Percentiles rank a stretch among this genome's conserved stretches.
Evolutionary conservation across 2,797 vertebrate species (phyloP).

Genomic region (Microtus agrestis): DNA sequence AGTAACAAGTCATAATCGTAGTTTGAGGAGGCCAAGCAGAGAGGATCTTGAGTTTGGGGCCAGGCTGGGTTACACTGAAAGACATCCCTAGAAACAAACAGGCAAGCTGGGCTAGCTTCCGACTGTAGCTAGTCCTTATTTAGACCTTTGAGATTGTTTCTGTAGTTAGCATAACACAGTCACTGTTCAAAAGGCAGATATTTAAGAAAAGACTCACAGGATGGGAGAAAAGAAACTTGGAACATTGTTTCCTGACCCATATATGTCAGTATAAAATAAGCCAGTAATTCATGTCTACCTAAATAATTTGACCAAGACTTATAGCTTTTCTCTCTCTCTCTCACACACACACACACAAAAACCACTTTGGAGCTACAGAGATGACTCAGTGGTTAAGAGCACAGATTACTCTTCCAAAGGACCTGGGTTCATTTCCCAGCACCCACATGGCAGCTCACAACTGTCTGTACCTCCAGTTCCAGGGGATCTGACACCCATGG

Average conservation of each 20-base stretch:
- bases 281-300: neutral
- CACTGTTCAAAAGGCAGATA: conserved; percentile 30
- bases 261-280: neutral
- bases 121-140: neutral
- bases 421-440: too few relatives aligned
- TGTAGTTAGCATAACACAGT: conserved; percentile 9
- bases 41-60: neutral
- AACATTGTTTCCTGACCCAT: conserved; percentile 23
- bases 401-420: too few relatives aligned
- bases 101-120: neutral
- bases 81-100: neutral
- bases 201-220: neutral
- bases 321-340: neutral
- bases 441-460: too few relatives aligned
- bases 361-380: too few relatives aligned
- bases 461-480: too few relatives aligned
- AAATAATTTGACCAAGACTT: conserved; percentile 50
- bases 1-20: neutral
- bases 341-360: neutral
- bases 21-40: neutral
- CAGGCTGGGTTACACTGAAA: neutral
- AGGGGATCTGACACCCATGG: too few relatives aligned
- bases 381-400: too few relatives aligned
- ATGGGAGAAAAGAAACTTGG: conserved; percentile 42
- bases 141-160: conserved; percentile 9